Percentiles rank a stretch among this genome's conserved stretches.
phyloP scores from a whole-genome alignment of 1,140 invertebrate genomes.

The Drosophila sp. region DNA sequence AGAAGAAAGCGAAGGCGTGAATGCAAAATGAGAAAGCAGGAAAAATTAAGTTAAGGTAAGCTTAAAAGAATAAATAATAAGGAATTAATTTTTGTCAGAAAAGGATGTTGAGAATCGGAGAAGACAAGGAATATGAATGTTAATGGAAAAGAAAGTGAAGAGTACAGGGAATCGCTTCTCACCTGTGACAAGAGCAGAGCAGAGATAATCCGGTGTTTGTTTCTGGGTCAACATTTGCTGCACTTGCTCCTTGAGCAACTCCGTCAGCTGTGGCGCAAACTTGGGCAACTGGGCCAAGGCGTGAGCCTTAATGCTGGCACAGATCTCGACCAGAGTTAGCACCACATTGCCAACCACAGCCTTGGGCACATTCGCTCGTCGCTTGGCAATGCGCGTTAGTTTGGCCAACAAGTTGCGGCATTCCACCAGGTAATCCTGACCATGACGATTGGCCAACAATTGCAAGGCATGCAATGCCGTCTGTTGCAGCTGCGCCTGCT shows the following conservation, averaged over 20 bases:
- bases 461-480: constrained; percentile 93
- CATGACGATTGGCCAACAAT: constrained; percentile 90
- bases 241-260: constrained; percentile 79
- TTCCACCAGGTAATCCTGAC: constrained; percentile 86
- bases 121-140: no score
- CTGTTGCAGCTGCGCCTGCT: constrained; percentile 90
- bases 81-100: no score
- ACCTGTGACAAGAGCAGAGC: constrained; percentile 88
- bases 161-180: constrained; percentile 26
- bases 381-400: constrained; percentile 87
- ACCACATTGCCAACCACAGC: constrained; percentile 90
- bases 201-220: constrained; percentile 85
- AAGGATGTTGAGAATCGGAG: no score
- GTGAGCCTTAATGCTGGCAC: constrained; percentile 89
- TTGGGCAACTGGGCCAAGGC: constrained; percentile 89
- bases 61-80: no score
- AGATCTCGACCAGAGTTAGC: constrained; percentile 93
- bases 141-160: no score
- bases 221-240: constrained; percentile 84
- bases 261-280: constrained; percentile 92
- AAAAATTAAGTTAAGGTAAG: no score
- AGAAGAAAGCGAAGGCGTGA: no score
- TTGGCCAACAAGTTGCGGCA: constrained; percentile 88
- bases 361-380: constrained; percentile 87
- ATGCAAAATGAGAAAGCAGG: no score